Conservation (phyloP, 2,113 vertebrate genomes). For the Pteropus alecto region DNA sequence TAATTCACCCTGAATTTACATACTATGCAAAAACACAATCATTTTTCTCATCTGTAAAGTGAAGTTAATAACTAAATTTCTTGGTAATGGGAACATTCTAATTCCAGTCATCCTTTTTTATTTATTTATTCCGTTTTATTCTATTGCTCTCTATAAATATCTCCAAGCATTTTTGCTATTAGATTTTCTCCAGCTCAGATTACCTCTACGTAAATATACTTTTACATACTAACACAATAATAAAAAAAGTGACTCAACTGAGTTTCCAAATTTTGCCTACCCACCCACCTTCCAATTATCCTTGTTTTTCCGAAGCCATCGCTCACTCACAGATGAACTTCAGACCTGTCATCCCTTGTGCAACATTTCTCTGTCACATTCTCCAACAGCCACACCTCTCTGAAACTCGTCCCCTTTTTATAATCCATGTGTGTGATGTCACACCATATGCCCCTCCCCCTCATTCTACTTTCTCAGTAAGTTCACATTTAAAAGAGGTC, state of each 20-base stretch:
- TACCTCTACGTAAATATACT: neutral
- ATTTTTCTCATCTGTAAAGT: neutral
- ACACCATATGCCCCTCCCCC: neutral
- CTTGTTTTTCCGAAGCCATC: neutral
- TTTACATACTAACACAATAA: neutral
- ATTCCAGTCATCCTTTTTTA: neutral
- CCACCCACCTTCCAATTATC: neutral
- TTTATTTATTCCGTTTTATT: neutral
- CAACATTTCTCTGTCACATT: neutral
- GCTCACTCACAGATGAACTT: neutral
- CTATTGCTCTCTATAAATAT: neutral
- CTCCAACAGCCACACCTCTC: neutral
- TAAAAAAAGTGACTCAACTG: neutral
- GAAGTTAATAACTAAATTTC: neutral
- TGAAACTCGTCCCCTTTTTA: neutral
- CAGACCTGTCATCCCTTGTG: neutral
- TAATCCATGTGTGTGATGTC: neutral
- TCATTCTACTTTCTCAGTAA: neutral
- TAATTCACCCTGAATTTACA: slow-evolving; percentile 8
- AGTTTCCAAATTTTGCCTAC: neutral
- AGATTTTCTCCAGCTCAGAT: neutral
- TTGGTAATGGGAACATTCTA: neutral
- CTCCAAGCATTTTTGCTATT: neutral
- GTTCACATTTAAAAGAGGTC: neutral
- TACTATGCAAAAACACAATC: neutral